Percentiles rank a stretch among this genome's conserved stretches.
phyloP scores from a whole-genome alignment of 1,140 invertebrate species.

The Hyphantria cunea region DNA sequence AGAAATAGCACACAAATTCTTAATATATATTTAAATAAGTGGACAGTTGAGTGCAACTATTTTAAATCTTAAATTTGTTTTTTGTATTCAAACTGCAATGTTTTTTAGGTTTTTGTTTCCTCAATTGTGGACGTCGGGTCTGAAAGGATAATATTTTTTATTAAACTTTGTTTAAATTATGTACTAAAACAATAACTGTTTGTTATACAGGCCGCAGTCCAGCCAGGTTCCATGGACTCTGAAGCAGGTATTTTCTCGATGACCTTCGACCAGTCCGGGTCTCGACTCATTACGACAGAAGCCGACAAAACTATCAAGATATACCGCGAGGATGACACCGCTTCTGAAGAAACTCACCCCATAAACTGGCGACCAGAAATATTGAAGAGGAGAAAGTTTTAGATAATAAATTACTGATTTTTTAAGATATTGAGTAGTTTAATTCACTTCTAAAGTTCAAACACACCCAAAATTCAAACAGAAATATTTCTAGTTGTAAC shows the following conservation, averaged over 20 bases:
- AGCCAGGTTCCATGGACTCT: constrained; percentile 99
- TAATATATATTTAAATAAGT: too few species aligned
- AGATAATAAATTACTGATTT: constrained; percentile 46
- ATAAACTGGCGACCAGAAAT: constrained; percentile 98
- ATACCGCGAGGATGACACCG: constrained; percentile 98
- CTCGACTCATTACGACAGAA: constrained; percentile 96
- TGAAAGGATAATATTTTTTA: too few species aligned
- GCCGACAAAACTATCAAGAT: constrained; percentile 99
- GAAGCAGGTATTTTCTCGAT: constrained; percentile 98
- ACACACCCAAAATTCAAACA: too few species aligned
- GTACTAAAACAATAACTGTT: neutral
- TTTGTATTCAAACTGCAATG: too few species aligned
- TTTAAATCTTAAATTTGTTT: too few species aligned
- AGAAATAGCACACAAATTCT: too few species aligned
- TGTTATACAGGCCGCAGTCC: constrained; percentile 90
- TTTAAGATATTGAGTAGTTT: neutral
- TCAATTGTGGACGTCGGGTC: too few species aligned
- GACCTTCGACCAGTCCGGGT: constrained; percentile 96
- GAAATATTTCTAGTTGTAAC: too few species aligned
- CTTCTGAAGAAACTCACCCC: constrained; percentile 98
- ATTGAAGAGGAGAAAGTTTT: constrained; percentile 93
- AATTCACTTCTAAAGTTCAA: neutral
- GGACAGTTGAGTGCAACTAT: too few species aligned
- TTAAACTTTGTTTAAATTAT: too few species aligned
- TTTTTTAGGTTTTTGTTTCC: too few species aligned